phyloP scores from a whole-genome alignment of 2,888 invertebrate species.

The Orchesella flavescens region DNA sequence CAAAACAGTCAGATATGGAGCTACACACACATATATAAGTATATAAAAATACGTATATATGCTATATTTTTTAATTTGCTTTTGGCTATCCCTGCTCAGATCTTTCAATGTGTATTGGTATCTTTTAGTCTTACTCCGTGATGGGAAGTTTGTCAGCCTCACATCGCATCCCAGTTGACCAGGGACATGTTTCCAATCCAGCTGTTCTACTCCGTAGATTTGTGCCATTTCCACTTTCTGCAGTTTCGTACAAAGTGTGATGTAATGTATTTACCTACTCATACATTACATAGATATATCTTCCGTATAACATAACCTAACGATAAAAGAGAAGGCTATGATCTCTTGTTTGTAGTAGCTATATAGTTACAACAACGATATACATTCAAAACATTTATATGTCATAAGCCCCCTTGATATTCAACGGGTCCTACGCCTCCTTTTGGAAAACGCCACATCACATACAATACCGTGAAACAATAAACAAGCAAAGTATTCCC shows the following conservation, averaged over 20 bases:
- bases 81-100: slow-evolving; percentile 21
- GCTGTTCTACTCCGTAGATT: neutral
- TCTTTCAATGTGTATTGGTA: slow-evolving; percentile 33
- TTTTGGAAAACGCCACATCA: neutral
- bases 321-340: no score
- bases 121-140: slow-evolving; percentile 9
- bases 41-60: no score
- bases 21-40: neutral
- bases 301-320: no score
- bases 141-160: neutral
- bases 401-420: neutral
- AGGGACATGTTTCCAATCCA: neutral
- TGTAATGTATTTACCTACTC: neutral
- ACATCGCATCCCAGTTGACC: neutral
- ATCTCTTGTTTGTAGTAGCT: no score
- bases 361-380: neutral
- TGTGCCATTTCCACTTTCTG: neutral
- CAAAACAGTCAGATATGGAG: slow-evolving; percentile 9
- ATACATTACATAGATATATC: no score
- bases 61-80: slow-evolving; percentile 13
- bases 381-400: neutral
- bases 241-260: neutral
- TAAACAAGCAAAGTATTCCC: slow-evolving; percentile 17
- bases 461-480: slow-evolving; percentile 15
- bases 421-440: neutral